Evolutionary conservation across 92 coral and sea anemone species (phyloP).

Genomic region (Palythoa grandis): DNA sequence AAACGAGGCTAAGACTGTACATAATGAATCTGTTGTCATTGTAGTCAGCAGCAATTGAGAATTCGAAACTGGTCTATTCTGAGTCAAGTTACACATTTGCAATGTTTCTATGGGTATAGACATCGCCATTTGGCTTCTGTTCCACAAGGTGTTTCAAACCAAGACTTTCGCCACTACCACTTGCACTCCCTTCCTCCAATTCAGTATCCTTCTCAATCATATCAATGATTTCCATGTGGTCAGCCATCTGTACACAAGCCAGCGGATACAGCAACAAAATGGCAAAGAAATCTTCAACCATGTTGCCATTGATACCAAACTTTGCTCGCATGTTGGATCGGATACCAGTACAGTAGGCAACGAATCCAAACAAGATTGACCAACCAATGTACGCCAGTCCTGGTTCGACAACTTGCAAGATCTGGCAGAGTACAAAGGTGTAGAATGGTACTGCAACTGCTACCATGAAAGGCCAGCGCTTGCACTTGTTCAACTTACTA

Average conservation of each 20-base stretch:
- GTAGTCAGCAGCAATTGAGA: no score
- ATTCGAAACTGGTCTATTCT: no score
- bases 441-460: constrained; percentile 39
- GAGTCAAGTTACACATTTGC: no score
- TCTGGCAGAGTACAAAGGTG: constrained; percentile 31
- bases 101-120: no score
- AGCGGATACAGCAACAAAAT: constrained; percentile 44
- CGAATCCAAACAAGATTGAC: constrained; percentile 40
- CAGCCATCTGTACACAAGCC: constrained; percentile 41
- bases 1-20: no score
- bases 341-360: constrained; percentile 47
- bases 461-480: constrained; percentile 46
- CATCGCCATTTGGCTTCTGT: no score
- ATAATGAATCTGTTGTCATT: no score
- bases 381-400: constrained; percentile 56
- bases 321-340: constrained; percentile 44
- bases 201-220: no score
- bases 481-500: constrained; percentile 43
- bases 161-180: no score
- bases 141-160: no score
- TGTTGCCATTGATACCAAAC: constrained; percentile 47
- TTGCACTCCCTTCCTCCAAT: no score
- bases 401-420: constrained; percentile 42
- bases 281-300: constrained; percentile 55
- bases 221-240: constrained; percentile 24